phyloP scores from a whole-genome alignment of 2,113 vertebrate genomes.

The Erpornis zantholeuca region DNA sequence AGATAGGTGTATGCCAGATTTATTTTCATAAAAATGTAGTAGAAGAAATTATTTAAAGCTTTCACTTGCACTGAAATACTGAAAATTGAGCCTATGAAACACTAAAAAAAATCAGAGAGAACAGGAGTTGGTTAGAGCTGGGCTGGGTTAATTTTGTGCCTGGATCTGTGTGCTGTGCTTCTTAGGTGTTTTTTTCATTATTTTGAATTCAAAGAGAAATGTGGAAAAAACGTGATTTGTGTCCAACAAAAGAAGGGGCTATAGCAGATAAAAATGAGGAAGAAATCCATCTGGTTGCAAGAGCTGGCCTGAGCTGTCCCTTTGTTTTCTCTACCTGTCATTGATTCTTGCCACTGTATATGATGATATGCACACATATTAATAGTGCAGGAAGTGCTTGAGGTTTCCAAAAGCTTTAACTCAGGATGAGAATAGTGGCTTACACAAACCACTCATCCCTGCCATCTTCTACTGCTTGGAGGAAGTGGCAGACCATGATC shows the following conservation, averaged over 20 bases:
- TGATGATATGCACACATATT: not conserved
- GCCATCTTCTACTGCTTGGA: not conserved
- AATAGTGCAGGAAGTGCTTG: not conserved
- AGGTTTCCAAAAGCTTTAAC: not conserved
- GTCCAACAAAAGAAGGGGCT: not conserved
- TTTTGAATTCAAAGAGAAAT: not conserved
- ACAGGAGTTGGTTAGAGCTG: not conserved
- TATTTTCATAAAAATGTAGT: not conserved
- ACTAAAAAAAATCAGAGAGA: not conserved
- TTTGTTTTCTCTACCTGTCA: not conserved
- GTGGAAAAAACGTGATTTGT: not conserved
- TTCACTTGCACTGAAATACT: not conserved
- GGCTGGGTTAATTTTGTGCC: not conserved
- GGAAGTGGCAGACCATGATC: not conserved
- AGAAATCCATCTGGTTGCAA: not conserved
- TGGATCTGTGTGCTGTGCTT: not conserved
- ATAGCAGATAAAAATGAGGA: not conserved
- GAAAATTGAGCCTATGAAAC: not conserved
- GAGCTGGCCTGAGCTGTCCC: not conserved
- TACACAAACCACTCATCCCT: not conserved
- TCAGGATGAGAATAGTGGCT: not conserved
- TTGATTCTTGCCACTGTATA: not conserved
- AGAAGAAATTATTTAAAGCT: not conserved
- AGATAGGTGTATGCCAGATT: not conserved
- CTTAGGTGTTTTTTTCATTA: not conserved